Base-by-base conservation (phyloP, 2,797 vertebrate genomes). In the Synaphobranchus kaupii region DNA sequence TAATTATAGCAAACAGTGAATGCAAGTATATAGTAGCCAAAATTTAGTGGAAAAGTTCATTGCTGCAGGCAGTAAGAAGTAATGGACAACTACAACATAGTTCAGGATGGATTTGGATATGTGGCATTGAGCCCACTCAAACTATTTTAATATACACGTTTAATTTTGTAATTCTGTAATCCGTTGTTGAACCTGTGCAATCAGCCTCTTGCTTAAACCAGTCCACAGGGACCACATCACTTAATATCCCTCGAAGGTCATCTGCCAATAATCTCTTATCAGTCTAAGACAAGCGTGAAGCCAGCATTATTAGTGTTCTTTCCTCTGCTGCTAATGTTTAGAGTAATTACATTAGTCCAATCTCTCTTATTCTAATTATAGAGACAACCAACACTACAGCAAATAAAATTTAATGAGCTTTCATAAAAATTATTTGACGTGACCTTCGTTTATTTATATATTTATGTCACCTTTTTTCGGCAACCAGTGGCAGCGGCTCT, bases 331-430 rank as follows among this genome's bases (percentile, higher is more conserved):
- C 89, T 92, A 90, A 85, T 90, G 90, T 93, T 95, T 91, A 91
- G 92, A 90, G 92, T 92, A 90, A 93, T 94, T 93, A 91, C 92
- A 95, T 94, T 94, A 94, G 89, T 91, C 91, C 89, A 90, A 92
- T 94, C 94, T 92, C 91, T 92, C 93, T 93, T 94, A 92, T 94
- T 94, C 84, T 94, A 95, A 95, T 95, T 95, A 95, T 90, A 84
- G 85, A 80, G 89, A 93, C 93, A 93, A 93, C 85, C 94, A 39
- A 39, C 39, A 92, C 92, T 93, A 89, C 89, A 85, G 91, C 92
- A 92, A 94, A 94, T 94, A 93, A 94, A 94, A 94, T 91, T 93
- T 95, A 95, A 96, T 95, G 94, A 94, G 94, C 90, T 95, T 95
- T 95, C 93, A 92, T 94, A 92, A 94, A 94, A 95, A 93, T 90